Evolutionary conservation across 1,140 invertebrate species (phyloP), one percentile per base, ranked within the genome.

Genomic region (Lethrus apterus): DNA sequence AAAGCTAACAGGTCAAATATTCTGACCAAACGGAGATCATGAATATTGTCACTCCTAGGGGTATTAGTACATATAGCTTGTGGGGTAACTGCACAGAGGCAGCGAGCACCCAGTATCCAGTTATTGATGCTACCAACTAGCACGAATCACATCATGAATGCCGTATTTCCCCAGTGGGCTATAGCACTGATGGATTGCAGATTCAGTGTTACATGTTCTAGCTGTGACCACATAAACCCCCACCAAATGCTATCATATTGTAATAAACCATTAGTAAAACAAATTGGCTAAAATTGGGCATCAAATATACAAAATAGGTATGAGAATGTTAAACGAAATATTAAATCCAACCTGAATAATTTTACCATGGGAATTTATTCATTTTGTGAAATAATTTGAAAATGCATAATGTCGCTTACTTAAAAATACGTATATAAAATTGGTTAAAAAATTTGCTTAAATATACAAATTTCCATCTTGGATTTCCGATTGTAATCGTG

Each of bases 141-240:
- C 52, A 53, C 55, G 58, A 60, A 60, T 60, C 58, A 60, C 56
- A 60, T 58, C 56, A 60, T 60, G 58, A 60, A 60, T 60, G 55
- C 56, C 50, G 50, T 58, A 60, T 60, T 60, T 60, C 58, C 58
- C 58, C 38, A 46, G 58, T 50, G 58, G 43, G 58, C 58, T 55
- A 60, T 60, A 50, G 53, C 49, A 54, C 51, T 60, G 58, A 60
- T 60, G 53, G 56, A 58, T 56, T 59, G 55, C 52, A 48, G 51
- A 48, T 58, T 51, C 51, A 35, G 31, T 34, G 51, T 36, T 47
- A 35, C 36, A 53, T 54, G 51, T 56, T 56, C 40, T 44, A 15
- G 24, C 14, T 14, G 30, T 19, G 19, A 33, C 40, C 24, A 32
- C 17, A 30, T 33, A 24, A 30, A 24, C 9, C 33, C 9, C 13